A percentile compares a stretch with the other conserved stretches of the same genome.
Conservation (phyloP, 2,797 vertebrate genomes). For the Echeneis naucrates region DNA sequence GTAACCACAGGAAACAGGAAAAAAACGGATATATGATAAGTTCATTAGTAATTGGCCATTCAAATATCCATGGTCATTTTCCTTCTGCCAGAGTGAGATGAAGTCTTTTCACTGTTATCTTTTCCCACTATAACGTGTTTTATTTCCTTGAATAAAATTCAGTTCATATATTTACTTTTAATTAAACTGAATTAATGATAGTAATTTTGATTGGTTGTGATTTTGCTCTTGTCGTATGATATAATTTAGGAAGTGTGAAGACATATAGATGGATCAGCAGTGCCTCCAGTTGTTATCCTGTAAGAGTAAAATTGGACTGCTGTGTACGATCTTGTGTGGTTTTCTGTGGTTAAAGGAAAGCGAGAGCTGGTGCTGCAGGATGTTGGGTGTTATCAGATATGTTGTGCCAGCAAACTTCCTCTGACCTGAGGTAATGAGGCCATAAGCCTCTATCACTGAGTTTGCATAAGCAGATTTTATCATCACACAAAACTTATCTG, state of each 20-base stretch:
- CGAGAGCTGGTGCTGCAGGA: neutral
- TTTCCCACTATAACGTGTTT: neutral
- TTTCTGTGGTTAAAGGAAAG: neutral
- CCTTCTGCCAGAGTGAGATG: neutral
- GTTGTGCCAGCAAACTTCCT: conserved; percentile 1
- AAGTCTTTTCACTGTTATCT: neutral
- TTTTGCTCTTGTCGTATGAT: too few relatives aligned
- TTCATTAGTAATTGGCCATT: conserved; percentile 13
- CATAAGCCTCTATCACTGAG: neutral
- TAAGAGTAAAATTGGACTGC: neutral
- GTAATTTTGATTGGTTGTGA: too few relatives aligned
- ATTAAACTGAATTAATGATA: too few relatives aligned
- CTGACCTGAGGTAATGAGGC: neutral
- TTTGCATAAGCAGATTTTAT: conserved; percentile 15
- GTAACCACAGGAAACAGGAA: neutral
- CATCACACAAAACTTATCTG: neutral
- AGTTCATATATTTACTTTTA: neutral
- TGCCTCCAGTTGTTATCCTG: too few relatives aligned
- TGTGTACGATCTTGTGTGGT: neutral
- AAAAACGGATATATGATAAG: neutral
- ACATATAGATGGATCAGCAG: too few relatives aligned
- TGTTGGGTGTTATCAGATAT: conserved; percentile 9
- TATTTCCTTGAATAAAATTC: too few relatives aligned
- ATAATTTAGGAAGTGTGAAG: too few relatives aligned
- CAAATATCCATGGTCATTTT: neutral